phyloP scores from a whole-genome alignment of 2,888 invertebrate genomes.

The Clostera curtula region DNA sequence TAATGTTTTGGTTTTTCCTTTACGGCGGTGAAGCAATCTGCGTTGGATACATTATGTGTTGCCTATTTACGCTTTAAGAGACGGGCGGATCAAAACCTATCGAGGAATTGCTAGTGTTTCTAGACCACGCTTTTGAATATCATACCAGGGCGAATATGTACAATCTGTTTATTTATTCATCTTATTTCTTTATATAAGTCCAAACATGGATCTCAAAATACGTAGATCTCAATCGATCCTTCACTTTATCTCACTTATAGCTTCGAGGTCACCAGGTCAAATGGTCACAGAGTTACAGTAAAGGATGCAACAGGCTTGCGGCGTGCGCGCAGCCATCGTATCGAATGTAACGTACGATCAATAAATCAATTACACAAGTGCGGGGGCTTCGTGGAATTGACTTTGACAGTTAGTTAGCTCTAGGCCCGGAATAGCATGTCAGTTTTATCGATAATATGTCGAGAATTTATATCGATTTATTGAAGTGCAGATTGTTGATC shows the following conservation, averaged over 20 bases:
- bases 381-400: conserved; percentile 71
- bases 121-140: too few relatives aligned
- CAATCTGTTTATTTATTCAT: too few relatives aligned
- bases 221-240: conserved; percentile 11
- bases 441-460: conserved; percentile 21
- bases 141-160: too few relatives aligned
- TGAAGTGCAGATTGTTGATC: too few relatives aligned
- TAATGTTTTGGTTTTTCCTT: conserved; percentile 15
- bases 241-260: conserved; percentile 31
- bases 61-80: too few relatives aligned
- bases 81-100: too few relatives aligned
- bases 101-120: too few relatives aligned
- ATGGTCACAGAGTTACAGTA: conserved; percentile 41
- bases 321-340: conserved; percentile 38
- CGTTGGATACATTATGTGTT: too few relatives aligned
- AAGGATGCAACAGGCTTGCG: conserved; percentile 52
- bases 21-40: neutral
- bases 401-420: conserved; percentile 69
- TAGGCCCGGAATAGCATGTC: conserved; percentile 33
- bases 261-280: conserved; percentile 64
- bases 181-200: too few relatives aligned
- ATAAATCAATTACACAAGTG: conserved; percentile 73
- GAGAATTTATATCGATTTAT: too few relatives aligned
- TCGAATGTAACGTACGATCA: conserved; percentile 74
- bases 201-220: conserved; percentile 9